Conservation (phyloP, 2,797 vertebrate genomes). For the Zalophus californianus region DNA sequence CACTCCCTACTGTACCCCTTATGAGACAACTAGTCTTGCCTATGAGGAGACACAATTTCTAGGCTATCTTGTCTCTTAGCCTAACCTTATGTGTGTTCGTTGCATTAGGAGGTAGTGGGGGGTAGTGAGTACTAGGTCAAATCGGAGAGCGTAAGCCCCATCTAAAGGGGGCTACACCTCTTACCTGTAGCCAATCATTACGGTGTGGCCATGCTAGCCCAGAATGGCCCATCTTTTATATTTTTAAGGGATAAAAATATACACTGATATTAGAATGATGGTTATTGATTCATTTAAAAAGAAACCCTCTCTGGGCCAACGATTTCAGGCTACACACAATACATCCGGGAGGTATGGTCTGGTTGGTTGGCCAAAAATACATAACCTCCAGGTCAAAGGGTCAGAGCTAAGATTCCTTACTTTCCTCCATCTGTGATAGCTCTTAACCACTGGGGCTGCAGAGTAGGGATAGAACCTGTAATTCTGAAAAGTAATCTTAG, state of each 20-base stretch:
- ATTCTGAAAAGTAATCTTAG: neutral
- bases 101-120: neutral
- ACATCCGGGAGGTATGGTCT: neutral
- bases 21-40: neutral
- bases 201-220: neutral
- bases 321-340: neutral
- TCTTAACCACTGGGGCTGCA: neutral
- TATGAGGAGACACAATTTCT: neutral
- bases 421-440: neutral
- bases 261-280: neutral
- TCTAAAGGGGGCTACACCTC: neutral
- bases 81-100: neutral
- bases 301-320: neutral
- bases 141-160: neutral
- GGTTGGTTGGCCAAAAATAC: neutral
- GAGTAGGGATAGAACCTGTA: neutral
- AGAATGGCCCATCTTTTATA: neutral
- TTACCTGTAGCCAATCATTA: neutral
- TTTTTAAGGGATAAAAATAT: neutral
- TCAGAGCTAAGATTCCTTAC: neutral
- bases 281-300: constrained; percentile 1
- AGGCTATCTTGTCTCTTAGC: neutral
- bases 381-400: neutral
- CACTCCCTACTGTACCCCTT: neutral
- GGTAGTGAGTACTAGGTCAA: neutral